These are phyloP conservation scores for Hetaerina americana DNA, from an alignment of 1,140 invertebrate genomes.

Conservation along the genomic window DNA sequence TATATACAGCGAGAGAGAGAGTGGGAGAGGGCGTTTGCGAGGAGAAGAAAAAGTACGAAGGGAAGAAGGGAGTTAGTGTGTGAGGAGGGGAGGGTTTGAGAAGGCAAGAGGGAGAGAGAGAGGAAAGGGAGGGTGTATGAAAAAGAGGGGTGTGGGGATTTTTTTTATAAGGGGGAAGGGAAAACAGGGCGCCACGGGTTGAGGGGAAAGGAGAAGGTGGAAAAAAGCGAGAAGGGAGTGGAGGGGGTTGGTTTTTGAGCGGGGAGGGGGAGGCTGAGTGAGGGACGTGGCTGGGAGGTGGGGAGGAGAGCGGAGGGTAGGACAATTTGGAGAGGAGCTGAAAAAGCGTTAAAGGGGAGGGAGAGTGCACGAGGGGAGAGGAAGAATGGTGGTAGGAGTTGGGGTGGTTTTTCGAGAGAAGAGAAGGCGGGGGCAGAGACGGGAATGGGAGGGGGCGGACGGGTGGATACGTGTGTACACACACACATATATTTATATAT, in stretches of 20 bases:
- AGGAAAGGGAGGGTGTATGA: not conserved
- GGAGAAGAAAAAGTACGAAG: not conserved
- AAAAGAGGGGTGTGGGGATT: not conserved
- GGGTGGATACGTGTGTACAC: too few relatives aligned
- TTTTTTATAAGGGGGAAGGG: not conserved
- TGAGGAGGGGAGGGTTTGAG: not conserved
- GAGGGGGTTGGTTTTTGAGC: too few relatives aligned
- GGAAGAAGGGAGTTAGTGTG: not conserved
- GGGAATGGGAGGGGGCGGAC: too few relatives aligned
- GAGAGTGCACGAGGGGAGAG: not conserved
- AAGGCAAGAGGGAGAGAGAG: not conserved
- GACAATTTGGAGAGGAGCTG: not conserved
- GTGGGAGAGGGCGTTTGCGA: too few relatives aligned
- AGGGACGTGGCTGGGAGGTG: not conserved
- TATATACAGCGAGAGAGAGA: not conserved
- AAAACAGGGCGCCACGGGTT: not conserved
- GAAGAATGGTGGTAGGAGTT: too few relatives aligned
- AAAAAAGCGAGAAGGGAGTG: not conserved
- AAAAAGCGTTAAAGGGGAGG: not conserved
- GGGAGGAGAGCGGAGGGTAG: not conserved
- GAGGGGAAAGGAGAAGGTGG: not conserved
- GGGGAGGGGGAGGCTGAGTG: not conserved
- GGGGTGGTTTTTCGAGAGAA: too few relatives aligned
- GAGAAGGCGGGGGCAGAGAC: too few relatives aligned
- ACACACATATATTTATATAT: too few relatives aligned